Base-by-base conservation (phyloP, 2,113 vertebrate genomes). In the Morone saxatilis region DNA sequence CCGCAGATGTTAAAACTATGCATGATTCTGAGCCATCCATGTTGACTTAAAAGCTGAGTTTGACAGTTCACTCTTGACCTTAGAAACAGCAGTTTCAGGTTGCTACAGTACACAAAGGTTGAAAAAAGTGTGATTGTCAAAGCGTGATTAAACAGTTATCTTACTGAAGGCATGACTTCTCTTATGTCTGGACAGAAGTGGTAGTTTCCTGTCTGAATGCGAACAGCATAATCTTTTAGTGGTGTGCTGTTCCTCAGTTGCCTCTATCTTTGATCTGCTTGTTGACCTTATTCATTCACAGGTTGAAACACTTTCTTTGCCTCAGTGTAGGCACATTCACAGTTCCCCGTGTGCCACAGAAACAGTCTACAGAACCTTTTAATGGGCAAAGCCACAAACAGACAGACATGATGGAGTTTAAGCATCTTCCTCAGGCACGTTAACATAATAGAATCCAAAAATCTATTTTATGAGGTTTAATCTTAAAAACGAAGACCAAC, bases 401-500 rank as follows among this genome's bases (percentile, higher is more conserved):
- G 6, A 43, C 22, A 31, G 11, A 38, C 22, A 53, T 38, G 31
- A 45, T 38, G 53, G 7, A 0, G 2, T 38, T 70, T 11, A 22
- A 31, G 38, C 20, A 19, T 71, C 40, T 69, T 40, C 43, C 36
- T 51, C 12, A 51, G n/a, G 25, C 12, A 59, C 38, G 13, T 63
- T 25, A 63, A 61, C 36, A 54, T 17, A 61, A 9, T 3, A 20
- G 43, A 74, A 76, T 69, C 9, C 17, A 20, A 45, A 54, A 53
- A 54, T 0, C 0, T 1, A 73, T 48, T 86, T 76, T 19, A 67
- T 80, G 20, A 74, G 65, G 22, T 86, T 89, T 86, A 83, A 77
- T 88, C 62, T 76, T 76, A 85, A 85, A 89, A 90, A 84, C 7
- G 8, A 71, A 71, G 40, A 61, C 12, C 17, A 83, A 81, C 71